phyloP scores from a whole-genome alignment of 1,140 invertebrate species.

The Cepaea nemoralis region DNA sequence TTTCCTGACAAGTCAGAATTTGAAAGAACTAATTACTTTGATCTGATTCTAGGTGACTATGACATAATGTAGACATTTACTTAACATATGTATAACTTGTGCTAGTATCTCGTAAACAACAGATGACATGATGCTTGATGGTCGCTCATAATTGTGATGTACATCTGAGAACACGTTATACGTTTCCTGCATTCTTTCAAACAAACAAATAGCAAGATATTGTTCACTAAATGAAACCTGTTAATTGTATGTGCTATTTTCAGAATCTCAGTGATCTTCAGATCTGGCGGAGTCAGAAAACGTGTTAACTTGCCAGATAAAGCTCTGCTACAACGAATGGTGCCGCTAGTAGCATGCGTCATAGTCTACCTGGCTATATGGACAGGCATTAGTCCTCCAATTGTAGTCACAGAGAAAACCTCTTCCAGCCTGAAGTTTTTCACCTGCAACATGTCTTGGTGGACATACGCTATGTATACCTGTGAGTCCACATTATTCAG shows the following conservation, averaged over 20 bases:
- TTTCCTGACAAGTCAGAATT: too few species aligned
- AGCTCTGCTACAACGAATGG: constrained; percentile 91
- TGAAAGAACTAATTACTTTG: too few species aligned
- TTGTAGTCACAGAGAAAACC: constrained; percentile 75
- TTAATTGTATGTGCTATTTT: constrained; percentile 50
- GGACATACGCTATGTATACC: constrained; percentile 53
- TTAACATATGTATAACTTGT: too few species aligned
- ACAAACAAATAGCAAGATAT: too few species aligned
- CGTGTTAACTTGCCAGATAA: constrained; percentile 91
- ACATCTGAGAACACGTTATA: too few species aligned
- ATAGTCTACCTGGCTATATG: constrained; percentile 89
- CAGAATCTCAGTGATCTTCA: constrained; percentile 91
- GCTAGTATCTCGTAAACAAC: too few species aligned
- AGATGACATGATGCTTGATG: too few species aligned
- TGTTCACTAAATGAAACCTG: too few species aligned
- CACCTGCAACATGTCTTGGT: constrained; percentile 52
- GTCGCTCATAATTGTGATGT: too few species aligned
- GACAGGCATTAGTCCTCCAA: constrained; percentile 81
- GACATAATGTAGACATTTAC: too few species aligned
- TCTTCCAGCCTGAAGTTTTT: constrained; percentile 56
- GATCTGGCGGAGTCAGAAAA: constrained; percentile 91
- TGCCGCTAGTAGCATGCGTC: constrained; percentile 88
- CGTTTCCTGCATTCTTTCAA: too few species aligned
- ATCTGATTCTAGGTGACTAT: too few species aligned
- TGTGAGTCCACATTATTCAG: background rate